Percentiles rank a stretch among this genome's conserved stretches.
phyloP scores from a whole-genome alignment of 2,797 vertebrate species.

The Chrysocyon brachyurus region DNA sequence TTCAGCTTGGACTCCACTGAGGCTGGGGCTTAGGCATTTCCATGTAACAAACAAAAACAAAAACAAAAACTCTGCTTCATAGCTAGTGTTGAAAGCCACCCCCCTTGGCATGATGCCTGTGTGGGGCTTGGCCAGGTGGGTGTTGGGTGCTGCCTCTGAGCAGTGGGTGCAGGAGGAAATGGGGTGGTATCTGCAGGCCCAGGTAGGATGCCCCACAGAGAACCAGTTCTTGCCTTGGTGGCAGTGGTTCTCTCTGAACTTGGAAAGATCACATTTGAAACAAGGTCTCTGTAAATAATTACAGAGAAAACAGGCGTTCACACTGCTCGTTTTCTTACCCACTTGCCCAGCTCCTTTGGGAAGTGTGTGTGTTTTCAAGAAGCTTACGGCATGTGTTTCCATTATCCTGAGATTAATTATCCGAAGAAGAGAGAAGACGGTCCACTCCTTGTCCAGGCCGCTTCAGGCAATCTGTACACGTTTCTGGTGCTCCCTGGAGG shows the following conservation, averaged over 20 bases:
- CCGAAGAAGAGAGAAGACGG: not conserved
- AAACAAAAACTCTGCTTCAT: not conserved
- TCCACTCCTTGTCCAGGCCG: not conserved
- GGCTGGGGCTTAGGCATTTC: not conserved
- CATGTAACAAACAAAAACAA: too few relatives aligned
- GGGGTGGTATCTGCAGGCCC: not conserved
- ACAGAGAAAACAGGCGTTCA: not conserved
- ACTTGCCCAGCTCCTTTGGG: not conserved
- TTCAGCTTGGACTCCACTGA: not conserved
- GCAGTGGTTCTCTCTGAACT: not conserved
- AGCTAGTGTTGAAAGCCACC: not conserved
- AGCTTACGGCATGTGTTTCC: not conserved
- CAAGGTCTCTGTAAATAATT: not conserved
- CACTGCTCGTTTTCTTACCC: accelerated
- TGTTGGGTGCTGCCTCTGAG: not conserved
- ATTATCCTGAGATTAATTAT: not conserved
- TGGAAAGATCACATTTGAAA: not conserved
- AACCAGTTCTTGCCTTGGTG: not conserved
- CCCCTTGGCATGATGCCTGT: accelerated
- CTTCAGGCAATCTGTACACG: accelerated
- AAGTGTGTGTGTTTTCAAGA: not conserved
- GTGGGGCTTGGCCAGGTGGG: accelerated
- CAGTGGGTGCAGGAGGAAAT: too few relatives aligned
- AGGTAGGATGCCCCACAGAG: not conserved
- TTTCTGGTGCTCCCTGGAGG: not conserved